These are phyloP conservation scores for Macroramphosus scolopax DNA, from an alignment of 2,797 vertebrate genomes.

Conservation along the genomic window DNA sequence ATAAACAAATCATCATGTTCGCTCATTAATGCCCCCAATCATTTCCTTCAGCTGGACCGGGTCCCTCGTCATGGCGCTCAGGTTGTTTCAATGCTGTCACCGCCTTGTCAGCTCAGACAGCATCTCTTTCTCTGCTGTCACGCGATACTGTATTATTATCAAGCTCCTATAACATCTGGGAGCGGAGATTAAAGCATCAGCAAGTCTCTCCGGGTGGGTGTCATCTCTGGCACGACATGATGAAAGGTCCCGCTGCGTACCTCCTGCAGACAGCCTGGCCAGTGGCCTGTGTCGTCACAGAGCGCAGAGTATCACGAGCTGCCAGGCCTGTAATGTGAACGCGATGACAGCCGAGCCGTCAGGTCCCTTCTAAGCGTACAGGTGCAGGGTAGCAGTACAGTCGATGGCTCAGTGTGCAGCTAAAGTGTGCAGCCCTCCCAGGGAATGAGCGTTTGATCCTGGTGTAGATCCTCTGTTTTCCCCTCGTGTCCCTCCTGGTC, in stretches of 20 bases:
- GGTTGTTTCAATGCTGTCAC: conserved; percentile 19
- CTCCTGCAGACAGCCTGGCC: conserved; percentile 27
- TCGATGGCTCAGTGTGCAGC: conserved; percentile 19
- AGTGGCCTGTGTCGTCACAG: conserved; percentile 37
- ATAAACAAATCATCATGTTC: conserved; percentile 30
- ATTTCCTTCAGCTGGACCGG: conserved; percentile 4
- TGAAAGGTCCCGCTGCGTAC: conserved; percentile 56
- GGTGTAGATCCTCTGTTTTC: conserved; percentile 8
- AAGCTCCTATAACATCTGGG: conserved; percentile 46
- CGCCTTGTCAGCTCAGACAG: conserved; percentile 14
- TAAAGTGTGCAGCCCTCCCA: conserved; percentile 21
- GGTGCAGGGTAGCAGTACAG: conserved; percentile 55
- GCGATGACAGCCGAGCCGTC: conserved; percentile 64
- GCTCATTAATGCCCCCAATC: conserved; percentile 28
- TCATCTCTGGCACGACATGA: conserved; percentile 34
- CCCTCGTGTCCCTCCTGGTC: too few species aligned
- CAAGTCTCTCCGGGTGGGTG: conserved; percentile 39
- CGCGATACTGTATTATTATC: conserved; percentile 25
- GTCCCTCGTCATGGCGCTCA: neutral
- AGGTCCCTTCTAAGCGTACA: conserved; percentile 43
- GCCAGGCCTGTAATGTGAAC: conserved; percentile 63
- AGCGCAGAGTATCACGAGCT: conserved; percentile 38
- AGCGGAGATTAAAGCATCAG: conserved; percentile 54
- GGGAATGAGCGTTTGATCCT: conserved; percentile 31
- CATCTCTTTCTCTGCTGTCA: conserved; percentile 12